A percentile compares a stretch with the other conserved stretches of the same genome.
These are phyloP conservation scores for Etheostoma cragini DNA, from an alignment of 2,113 vertebrate genomes.

Conservation along the genomic window DNA sequence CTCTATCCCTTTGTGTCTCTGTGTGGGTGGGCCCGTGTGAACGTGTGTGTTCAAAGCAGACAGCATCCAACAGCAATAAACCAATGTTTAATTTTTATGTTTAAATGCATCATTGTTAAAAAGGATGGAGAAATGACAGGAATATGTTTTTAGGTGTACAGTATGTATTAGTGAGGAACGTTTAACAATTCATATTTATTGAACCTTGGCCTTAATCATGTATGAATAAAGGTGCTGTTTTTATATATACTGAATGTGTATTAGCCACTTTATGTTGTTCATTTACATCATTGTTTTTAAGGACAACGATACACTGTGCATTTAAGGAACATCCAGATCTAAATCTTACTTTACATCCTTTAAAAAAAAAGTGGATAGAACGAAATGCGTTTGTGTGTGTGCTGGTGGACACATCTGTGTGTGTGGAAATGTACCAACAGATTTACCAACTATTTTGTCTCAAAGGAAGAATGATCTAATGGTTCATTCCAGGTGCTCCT, in stretches of 20 bases:
- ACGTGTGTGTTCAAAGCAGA: slow-evolving; percentile 58
- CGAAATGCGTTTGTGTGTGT: not conserved
- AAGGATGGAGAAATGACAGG: not conserved
- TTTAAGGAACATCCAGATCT: not conserved
- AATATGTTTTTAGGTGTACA: not conserved
- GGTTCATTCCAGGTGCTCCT: slow-evolving; percentile 87
- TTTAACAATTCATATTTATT: not conserved
- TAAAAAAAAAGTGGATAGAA: not conserved
- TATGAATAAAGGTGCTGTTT: not conserved
- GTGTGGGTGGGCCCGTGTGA: slow-evolving; percentile 45
- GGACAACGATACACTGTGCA: not conserved
- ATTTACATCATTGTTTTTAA: not conserved
- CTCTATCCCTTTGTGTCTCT: slow-evolving; percentile 58
- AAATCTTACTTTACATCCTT: not conserved
- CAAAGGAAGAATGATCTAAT: slow-evolving; percentile 80
- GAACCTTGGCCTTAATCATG: not conserved
- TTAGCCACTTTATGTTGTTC: not conserved
- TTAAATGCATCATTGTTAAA: slow-evolving; percentile 19
- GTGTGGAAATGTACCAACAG: slow-evolving; percentile 17
- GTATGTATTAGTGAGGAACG: not conserved
- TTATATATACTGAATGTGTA: not conserved
- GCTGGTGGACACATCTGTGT: not conserved
- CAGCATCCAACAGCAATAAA: slow-evolving; percentile 24
- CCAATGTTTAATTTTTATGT: slow-evolving; percentile 1
- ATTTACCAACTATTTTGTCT: slow-evolving; percentile 60